These are phyloP conservation scores for Nyctereutes procyonoides DNA, from an alignment of 2,113 vertebrate genomes.

Conservation along the genomic window DNA sequence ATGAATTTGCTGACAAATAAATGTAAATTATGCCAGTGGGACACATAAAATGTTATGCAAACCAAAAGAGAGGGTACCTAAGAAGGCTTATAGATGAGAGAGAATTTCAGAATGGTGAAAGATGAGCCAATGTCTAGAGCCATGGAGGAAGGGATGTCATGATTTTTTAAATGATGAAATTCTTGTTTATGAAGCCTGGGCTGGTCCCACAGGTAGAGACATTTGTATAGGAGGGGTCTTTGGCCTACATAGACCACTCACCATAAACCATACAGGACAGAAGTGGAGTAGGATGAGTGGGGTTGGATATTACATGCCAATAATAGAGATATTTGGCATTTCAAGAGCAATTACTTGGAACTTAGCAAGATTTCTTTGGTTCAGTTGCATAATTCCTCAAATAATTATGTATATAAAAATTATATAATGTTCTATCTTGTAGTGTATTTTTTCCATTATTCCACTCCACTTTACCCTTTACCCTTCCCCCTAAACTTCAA, in stretches of 20 bases:
- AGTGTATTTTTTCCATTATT: neutral
- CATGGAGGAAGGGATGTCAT: neutral
- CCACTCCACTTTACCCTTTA: neutral
- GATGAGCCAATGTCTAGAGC: neutral
- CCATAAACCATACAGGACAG: neutral
- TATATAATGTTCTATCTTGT: neutral
- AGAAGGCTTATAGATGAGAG: neutral
- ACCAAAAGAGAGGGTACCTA: neutral
- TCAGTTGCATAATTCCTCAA: neutral
- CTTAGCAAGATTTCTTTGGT: neutral
- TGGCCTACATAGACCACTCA: neutral
- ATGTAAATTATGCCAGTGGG: neutral
- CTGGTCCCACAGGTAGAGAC: neutral
- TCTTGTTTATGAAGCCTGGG: neutral
- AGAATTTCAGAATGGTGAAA: neutral
- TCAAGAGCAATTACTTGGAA: neutral
- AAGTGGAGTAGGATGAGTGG: neutral
- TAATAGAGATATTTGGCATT: neutral
- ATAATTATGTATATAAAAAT: neutral
- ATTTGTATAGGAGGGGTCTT: neutral
- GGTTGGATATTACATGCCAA: neutral
- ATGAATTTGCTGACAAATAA: neutral
- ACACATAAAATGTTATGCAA: neutral
- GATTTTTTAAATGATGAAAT: neutral
- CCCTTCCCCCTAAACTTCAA: neutral